Base-by-base conservation (phyloP, 2,113 vertebrate genomes). In the Lichenostomus cassidix region DNA sequence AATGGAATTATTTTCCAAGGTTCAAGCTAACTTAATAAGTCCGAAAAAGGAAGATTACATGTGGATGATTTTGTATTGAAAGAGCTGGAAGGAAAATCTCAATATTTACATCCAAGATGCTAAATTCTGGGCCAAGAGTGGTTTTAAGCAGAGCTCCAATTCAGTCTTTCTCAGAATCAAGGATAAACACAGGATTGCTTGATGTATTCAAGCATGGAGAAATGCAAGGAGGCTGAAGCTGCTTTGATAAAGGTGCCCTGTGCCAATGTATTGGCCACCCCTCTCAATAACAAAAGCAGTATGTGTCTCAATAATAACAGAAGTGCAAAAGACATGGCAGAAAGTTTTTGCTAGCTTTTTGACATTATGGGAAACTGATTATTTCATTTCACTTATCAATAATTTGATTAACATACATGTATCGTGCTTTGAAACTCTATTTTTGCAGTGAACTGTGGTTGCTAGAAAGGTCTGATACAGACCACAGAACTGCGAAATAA, bases 401-500 rank as follows among this genome's bases (percentile, higher is more conserved):
- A 93, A 86, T 70, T 95, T 90, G 50, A 70, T 91, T 80, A 52
- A 93, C 68, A 74, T 41, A 74, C 19, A 52, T 9, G 9, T 67
- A 22, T 89, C 16, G 2, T 74, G 13, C 50, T 67, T 55, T 80
- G 46, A 93, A 49, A 69, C 22, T 77, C 39, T 8, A 11, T 83
- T 92, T 79, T 91, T 91, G 12, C 82, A 47, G 31, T 44, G 62
- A 83, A 41, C 11, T 60, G 16, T 24, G 3, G 7, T 70, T 95
- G 79, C 63, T 78, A 64, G 68, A 86, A 90, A 86, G 68, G 82
- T 92, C 74, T 83, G 88, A 81, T 68, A 75, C 64, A 71, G 93
- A 95, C 80, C 85, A 93, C 10, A 64, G 88, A 95, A 83, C 90
- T 93, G 93, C 93, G 93, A 96, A 97, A 95, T 95, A 90, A 86